Percentiles rank a stretch among this genome's conserved stretches.
Conservation (phyloP, 1,140 invertebrate genomes). For the Copidosoma floridanum region DNA sequence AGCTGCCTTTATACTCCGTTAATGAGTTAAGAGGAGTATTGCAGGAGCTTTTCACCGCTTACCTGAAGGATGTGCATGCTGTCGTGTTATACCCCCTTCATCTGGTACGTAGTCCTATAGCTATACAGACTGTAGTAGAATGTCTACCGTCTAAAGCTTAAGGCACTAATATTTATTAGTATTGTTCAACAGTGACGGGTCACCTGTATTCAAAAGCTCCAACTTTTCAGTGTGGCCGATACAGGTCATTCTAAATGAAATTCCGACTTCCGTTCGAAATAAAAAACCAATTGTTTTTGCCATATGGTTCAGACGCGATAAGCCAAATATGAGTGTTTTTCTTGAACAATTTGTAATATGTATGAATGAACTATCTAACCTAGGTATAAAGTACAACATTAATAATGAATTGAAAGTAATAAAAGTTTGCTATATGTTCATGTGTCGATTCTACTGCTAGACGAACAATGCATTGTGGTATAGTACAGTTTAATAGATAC, state of each 20-base stretch:
- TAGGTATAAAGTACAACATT: neutral
- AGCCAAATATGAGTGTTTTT: slow-evolving; percentile 1
- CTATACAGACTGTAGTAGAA: no score
- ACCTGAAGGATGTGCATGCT: no score
- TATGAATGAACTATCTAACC: neutral
- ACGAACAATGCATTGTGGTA: neutral
- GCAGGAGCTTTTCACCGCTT: no score
- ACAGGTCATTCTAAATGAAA: neutral
- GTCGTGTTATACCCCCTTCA: no score
- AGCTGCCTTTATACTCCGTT: no score
- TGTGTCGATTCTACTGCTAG: neutral
- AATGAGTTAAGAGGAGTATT: no score
- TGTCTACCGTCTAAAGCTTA: no score
- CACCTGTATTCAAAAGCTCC: neutral
- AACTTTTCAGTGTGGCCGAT: neutral
- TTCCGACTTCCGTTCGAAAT: neutral
- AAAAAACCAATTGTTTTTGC: neutral
- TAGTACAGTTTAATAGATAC: slow-evolving; percentile 4
- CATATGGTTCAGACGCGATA: neutral
- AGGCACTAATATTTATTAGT: no score
- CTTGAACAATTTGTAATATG: neutral
- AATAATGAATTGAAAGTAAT: neutral
- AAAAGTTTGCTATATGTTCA: neutral
- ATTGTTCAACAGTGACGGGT: neutral
- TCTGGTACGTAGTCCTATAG: no score